phyloP scores from a whole-genome alignment of 2,113 vertebrate species.

The Thamnophis sirtalis region DNA sequence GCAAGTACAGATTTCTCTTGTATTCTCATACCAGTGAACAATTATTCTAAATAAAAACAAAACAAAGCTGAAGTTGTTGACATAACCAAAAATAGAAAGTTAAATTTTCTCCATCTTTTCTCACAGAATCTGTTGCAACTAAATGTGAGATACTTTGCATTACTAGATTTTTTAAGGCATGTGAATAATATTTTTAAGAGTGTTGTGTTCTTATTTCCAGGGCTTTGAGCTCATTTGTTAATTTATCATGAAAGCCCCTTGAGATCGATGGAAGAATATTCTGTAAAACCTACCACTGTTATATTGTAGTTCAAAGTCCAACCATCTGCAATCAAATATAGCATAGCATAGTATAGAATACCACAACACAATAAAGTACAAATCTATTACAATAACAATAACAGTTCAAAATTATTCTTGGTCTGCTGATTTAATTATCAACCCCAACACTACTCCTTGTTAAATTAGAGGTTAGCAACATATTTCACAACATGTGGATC shows the following conservation, averaged over 20 bases:
- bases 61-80: not conserved
- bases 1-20: not conserved
- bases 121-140: not conserved
- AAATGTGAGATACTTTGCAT: not conserved
- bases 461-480: not conserved
- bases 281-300: not conserved
- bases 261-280: not conserved
- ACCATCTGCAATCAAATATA: not conserved
- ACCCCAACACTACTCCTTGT: not conserved
- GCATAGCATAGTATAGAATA: not conserved
- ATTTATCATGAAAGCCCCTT: too few species aligned
- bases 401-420: not conserved
- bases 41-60: not conserved
- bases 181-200: not conserved
- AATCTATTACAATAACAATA: not conserved
- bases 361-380: not conserved
- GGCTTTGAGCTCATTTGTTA: not conserved
- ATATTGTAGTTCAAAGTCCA: not conserved
- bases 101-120: not conserved
- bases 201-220: not conserved
- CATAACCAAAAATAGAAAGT: not conserved
- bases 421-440: not conserved
- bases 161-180: not conserved
- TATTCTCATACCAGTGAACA: not conserved
- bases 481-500: not conserved